Evolutionary conservation across 2,797 vertebrate species (phyloP), one percentile per base, ranked within the genome.

Genomic region (Onychomys arenicola): DNA sequence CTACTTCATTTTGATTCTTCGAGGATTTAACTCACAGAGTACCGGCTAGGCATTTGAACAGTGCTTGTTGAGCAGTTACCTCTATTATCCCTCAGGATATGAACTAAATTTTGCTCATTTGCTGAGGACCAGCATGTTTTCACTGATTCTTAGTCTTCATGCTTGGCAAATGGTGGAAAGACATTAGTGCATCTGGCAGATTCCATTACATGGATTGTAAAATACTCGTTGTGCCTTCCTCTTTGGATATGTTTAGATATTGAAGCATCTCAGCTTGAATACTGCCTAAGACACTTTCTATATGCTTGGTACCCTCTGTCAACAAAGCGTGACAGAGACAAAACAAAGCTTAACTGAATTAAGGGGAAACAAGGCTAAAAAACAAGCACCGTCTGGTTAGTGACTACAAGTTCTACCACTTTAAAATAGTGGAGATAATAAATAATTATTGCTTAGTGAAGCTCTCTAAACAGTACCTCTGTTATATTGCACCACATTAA

Each of bases 401-500:
- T 65, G 21, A 8, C 43, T 1, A 1, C 3, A 6, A 25, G 23
- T 86, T 43, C 75, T 55, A 57, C 19, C 8, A 65, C 75, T 89
- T 69, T 90, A 90, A 84, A 90, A 80, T 86, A 88, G 78, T 63
- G 40, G 77, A 91, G 46, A 59, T 27, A 63, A 63, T 96, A 90
- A 96, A 52, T 96, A 92, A 96, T 87, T 34, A 59, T 77, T 83
- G 25, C 37, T 92, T 57, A 34, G 59, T 21, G 52, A 89, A 88
- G 29, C 89, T 95, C 90, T 97, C 76, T 87, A 78, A 92, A 85
- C 27, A 94, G 78, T 67, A 34, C 84, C 63, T 91, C 89, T 95
- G 46, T 94, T 96, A 93, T 81, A 93, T 55, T 92, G 34, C 57
- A 89, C 77, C 93, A 97, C 88, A 78, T 95, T 96, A 95, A 95